Conservation (phyloP, 2,888 invertebrate genomes). For the Morpho achilles region DNA sequence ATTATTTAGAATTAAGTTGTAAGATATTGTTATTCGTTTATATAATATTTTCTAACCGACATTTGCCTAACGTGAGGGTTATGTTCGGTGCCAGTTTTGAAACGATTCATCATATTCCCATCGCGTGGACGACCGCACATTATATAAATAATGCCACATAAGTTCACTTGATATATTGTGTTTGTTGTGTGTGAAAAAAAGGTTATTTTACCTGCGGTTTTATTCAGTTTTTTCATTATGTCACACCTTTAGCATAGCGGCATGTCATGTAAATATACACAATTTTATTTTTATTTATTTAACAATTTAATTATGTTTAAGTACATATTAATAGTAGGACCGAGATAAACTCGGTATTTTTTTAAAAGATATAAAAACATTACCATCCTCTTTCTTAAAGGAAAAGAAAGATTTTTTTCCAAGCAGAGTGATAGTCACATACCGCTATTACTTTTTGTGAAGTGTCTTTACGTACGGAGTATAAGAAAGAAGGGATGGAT, state of each 20-base stretch:
- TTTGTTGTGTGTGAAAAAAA: conserved; percentile 1
- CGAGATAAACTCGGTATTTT: too few relatives aligned
- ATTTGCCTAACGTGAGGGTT: background rate
- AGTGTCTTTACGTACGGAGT: too few relatives aligned
- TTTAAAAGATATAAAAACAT: too few relatives aligned
- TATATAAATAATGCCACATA: conserved; percentile 11
- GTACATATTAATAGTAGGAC: background rate
- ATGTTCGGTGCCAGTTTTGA: conserved; percentile 5
- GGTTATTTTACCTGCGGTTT: conserved; percentile 5
- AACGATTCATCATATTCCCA: conserved; percentile 5
- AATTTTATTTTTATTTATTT: too few relatives aligned
- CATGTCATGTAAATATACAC: too few relatives aligned
- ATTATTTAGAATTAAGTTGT: background rate
- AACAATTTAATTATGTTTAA: too few relatives aligned
- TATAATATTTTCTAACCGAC: background rate
- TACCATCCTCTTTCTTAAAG: too few relatives aligned
- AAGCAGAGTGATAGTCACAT: too few relatives aligned
- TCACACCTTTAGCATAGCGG: too few relatives aligned
- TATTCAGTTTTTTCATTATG: background rate
- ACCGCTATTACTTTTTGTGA: too few relatives aligned
- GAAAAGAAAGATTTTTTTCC: too few relatives aligned
- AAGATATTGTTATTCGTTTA: background rate
- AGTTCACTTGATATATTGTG: conserved; percentile 6
- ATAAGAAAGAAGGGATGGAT: too few relatives aligned
- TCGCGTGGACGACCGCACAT: conserved; percentile 9